Percentiles rank a stretch among this genome's conserved stretches.
Evolutionary conservation across 2,113 vertebrate genomes (phyloP).

Genomic region (Epinephelus fuscoguttatus): DNA sequence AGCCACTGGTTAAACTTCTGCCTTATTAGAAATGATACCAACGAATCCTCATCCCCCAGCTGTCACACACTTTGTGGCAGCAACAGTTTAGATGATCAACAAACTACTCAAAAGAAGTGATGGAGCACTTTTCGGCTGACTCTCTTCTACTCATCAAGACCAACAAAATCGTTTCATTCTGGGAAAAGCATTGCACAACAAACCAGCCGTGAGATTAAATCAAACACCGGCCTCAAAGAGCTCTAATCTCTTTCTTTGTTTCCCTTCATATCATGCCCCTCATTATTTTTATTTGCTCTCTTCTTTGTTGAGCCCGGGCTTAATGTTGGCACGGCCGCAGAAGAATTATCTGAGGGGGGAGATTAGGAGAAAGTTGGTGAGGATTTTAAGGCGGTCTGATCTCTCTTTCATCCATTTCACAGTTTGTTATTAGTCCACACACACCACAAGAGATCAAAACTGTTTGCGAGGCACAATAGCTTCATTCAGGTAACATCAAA

Average conservation of each 20-base stretch:
- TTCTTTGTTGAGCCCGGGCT: slow-evolving; percentile 53
- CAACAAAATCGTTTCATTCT: slow-evolving; percentile 62
- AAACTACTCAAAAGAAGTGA: slow-evolving; percentile 15
- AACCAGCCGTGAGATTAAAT: slow-evolving; percentile 70
- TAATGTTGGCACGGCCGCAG: slow-evolving; percentile 51
- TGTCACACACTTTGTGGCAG: background rate
- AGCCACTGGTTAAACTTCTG: background rate
- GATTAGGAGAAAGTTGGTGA: slow-evolving; percentile 71
- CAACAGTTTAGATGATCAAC: slow-evolving; percentile 6
- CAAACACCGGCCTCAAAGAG: slow-evolving; percentile 67
- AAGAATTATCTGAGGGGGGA: slow-evolving; percentile 56
- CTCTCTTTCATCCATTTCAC: slow-evolving; percentile 71
- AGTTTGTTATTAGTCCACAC: slow-evolving; percentile 57
- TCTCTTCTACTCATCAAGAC: slow-evolving; percentile 43
- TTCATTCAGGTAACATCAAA: slow-evolving; percentile 53
- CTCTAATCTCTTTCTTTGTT: slow-evolving; percentile 72
- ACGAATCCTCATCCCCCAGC: background rate
- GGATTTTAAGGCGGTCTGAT: slow-evolving; percentile 56
- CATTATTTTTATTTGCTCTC: slow-evolving; percentile 76
- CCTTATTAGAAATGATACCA: no score
- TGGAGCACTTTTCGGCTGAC: slow-evolving; percentile 2
- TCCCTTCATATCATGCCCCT: slow-evolving; percentile 59
- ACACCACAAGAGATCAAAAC: slow-evolving; percentile 37
- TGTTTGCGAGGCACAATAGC: slow-evolving; percentile 28
- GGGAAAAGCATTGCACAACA: slow-evolving; percentile 60